Evolutionary conservation across 2,888 invertebrate species (phyloP).

Genomic region (Caenorhabditis sp.): DNA sequence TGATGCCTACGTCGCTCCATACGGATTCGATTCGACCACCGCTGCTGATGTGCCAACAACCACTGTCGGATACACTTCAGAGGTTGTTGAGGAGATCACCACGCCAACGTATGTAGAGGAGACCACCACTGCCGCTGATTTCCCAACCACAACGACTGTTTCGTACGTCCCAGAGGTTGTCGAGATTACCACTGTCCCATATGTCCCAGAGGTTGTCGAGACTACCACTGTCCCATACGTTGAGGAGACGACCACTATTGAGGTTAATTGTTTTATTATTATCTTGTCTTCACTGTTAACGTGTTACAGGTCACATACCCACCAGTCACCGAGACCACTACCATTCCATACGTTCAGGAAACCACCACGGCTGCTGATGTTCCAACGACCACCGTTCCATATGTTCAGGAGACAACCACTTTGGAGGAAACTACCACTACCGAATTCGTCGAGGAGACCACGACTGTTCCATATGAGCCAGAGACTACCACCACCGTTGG

Average conservation of each 20-base stretch:
- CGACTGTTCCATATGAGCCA: neutral
- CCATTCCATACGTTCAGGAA: neutral
- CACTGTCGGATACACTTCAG: slow-evolving; percentile 11
- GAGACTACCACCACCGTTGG: slow-evolving; percentile 6
- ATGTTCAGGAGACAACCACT: slow-evolving; percentile 6
- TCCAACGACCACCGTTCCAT: slow-evolving; percentile 1
- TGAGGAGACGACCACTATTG: neutral
- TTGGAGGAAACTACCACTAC: neutral
- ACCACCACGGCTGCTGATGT: neutral
- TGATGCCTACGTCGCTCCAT: slow-evolving; percentile 16
- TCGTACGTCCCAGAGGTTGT: neutral
- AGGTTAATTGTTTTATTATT: no score
- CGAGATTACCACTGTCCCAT: slow-evolving; percentile 1
- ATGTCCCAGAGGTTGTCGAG: slow-evolving; percentile 2
- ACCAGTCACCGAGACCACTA: neutral
- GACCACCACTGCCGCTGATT: slow-evolving; percentile 14
- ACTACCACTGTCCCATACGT: neutral
- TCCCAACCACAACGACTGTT: neutral
- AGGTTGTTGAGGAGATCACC: slow-evolving; percentile 6
- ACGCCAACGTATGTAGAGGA: neutral
- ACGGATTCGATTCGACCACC: slow-evolving; percentile 6
- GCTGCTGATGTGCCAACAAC: slow-evolving; percentile 18
- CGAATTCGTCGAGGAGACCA: neutral
- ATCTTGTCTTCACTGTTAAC: no score
- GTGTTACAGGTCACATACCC: no score